Percentiles rank a stretch among this genome's conserved stretches.
phyloP scores from a whole-genome alignment of 1,140 invertebrate genomes.

The Lamellibrachia luymesi region DNA sequence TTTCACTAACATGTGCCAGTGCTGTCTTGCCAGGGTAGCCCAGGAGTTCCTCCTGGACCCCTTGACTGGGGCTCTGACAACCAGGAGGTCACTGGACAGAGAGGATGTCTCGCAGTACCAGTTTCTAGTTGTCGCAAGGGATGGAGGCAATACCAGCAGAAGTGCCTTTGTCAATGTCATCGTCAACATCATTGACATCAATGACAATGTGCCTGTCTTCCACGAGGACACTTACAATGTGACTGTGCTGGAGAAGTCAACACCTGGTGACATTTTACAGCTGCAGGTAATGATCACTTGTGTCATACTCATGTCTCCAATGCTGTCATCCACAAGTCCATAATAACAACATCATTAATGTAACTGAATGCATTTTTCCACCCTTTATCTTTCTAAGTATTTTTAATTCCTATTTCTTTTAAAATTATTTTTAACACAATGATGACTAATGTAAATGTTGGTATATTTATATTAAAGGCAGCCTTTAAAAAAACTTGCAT shows the following conservation, averaged over 20 bases:
- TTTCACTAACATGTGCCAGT: background rate
- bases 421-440: too few species aligned
- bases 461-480: too few species aligned
- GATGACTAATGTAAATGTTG: too few species aligned
- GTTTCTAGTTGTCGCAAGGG: background rate
- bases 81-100: background rate
- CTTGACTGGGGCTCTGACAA: background rate
- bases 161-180: background rate
- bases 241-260: background rate
- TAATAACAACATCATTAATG: too few species aligned
- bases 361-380: too few species aligned
- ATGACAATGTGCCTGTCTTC: slow-evolving; percentile 6
- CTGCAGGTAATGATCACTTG: background rate
- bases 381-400: too few species aligned
- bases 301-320: background rate
- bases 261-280: background rate
- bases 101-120: background rate
- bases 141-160: background rate
- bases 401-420: too few species aligned
- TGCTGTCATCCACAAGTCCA: too few species aligned
- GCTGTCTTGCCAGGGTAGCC: background rate
- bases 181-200: background rate
- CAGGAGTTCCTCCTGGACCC: background rate
- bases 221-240: background rate
- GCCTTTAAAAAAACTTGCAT: too few species aligned